These are phyloP conservation scores for Maccullochella peelii DNA, from an alignment of 2,113 vertebrate genomes.

Conservation along the genomic window DNA sequence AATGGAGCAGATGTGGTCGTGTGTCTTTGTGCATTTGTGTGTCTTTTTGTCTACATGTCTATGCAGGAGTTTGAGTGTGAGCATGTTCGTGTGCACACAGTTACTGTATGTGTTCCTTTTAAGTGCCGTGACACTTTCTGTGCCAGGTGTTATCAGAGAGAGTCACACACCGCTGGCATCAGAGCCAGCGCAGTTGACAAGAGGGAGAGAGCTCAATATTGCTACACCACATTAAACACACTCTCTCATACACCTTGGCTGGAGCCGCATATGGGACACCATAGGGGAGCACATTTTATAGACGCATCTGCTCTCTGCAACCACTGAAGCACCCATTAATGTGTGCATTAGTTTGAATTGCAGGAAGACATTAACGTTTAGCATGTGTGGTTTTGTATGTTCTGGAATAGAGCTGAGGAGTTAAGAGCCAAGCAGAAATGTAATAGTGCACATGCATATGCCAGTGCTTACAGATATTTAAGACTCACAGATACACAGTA, in stretches of 20 bases:
- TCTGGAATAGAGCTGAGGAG: constrained; percentile 4
- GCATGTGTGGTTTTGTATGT: constrained; percentile 48
- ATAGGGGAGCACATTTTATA: constrained; percentile 72
- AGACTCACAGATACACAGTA: background rate
- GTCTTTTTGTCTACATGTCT: constrained; percentile 4
- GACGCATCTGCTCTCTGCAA: constrained; percentile 74
- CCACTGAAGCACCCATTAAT: constrained; percentile 58
- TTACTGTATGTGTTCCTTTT: constrained; percentile 45
- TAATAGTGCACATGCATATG: background rate
- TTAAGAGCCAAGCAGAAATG: constrained; percentile 27
- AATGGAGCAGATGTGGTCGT: constrained; percentile 49
- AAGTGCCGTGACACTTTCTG: constrained; percentile 36
- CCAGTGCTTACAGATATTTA: background rate
- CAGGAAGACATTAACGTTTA: constrained; percentile 53
- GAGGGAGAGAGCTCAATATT: constrained; percentile 54
- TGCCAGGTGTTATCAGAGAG: constrained; percentile 67
- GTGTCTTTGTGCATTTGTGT: constrained; percentile 1
- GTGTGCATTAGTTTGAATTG: constrained; percentile 41
- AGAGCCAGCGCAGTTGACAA: constrained; percentile 42
- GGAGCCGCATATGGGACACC: constrained; percentile 59
- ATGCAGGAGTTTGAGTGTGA: background rate
- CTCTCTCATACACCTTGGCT: constrained; percentile 63
- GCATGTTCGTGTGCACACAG: background rate
- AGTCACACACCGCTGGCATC: constrained; percentile 55
- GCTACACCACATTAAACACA: constrained; percentile 81